Evolutionary conservation across 1,140 invertebrate species (phyloP).

Genomic region (Gonatopus flavifemur): DNA sequence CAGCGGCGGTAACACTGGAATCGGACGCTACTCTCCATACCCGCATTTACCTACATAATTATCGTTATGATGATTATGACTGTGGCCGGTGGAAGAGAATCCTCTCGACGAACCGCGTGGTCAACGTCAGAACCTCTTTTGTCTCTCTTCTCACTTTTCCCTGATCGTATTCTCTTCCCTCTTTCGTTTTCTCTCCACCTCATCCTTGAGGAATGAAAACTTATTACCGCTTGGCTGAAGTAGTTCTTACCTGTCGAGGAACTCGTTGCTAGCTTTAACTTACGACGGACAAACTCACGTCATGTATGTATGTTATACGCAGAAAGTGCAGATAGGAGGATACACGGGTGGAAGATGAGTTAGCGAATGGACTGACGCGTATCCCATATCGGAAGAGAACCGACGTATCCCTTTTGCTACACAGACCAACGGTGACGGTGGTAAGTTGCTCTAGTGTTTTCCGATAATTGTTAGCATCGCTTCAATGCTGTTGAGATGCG

Average conservation of each 20-base stretch:
- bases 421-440: too few species aligned
- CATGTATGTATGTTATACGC: too few species aligned
- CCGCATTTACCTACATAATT: constrained; percentile 56
- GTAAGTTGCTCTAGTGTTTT: too few species aligned
- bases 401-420: too few species aligned
- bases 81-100: constrained; percentile 30
- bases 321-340: too few species aligned
- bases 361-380: too few species aligned
- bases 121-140: constrained; percentile 9
- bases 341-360: too few species aligned
- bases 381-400: too few species aligned
- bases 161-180: not conserved
- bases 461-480: too few species aligned
- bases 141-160: not conserved
- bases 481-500: too few species aligned
- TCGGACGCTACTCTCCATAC: constrained; percentile 22
- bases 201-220: constrained; percentile 12
- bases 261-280: constrained; percentile 5
- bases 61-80: constrained; percentile 55
- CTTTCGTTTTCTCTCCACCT: not conserved
- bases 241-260: not conserved
- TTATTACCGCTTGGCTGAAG: constrained; percentile 7
- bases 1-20: constrained; percentile 42
- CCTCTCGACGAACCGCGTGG: constrained; percentile 22
- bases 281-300: not conserved